Evolutionary conservation across 2,113 vertebrate genomes (phyloP).

Genomic region (Scomber colias): DNA sequence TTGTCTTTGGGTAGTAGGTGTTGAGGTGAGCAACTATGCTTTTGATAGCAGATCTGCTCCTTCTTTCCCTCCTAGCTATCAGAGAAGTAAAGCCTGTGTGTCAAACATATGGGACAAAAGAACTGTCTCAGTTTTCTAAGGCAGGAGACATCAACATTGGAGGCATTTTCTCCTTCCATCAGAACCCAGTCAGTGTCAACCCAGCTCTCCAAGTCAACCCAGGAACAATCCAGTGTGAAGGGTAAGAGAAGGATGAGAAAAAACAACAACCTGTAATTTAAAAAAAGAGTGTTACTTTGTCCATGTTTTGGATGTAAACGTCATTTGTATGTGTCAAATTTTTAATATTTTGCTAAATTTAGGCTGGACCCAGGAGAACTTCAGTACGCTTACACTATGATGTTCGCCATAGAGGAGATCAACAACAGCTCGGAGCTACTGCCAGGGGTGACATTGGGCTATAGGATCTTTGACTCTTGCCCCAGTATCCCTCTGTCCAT

Average conservation of each 20-base stretch:
- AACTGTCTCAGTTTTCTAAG: constrained; percentile 81
- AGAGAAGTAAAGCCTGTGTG: constrained; percentile 69
- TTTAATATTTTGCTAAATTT: constrained; percentile 6
- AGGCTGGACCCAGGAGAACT: constrained; percentile 83
- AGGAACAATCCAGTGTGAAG: constrained; percentile 79
- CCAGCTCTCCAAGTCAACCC: constrained; percentile 74
- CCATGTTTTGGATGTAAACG: background rate
- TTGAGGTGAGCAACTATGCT: constrained; percentile 63
- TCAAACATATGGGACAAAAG: constrained; percentile 78
- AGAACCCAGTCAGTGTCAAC: constrained; percentile 77
- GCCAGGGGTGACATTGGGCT: constrained; percentile 80
- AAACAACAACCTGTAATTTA: background rate
- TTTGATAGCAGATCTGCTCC: constrained; percentile 63
- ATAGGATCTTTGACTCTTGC: constrained; percentile 82
- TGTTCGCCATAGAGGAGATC: constrained; percentile 84
- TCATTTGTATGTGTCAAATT: background rate
- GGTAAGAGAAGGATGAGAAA: constrained; percentile 69
- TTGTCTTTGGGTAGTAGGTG: constrained; percentile 10
- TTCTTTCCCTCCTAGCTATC: constrained; percentile 63
- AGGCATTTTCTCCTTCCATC: constrained; percentile 86
- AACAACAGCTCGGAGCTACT: constrained; percentile 82
- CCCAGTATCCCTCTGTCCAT: constrained; percentile 82
- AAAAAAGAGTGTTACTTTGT: background rate
- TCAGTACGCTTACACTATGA: constrained; percentile 81
- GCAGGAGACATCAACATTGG: constrained; percentile 84